These are phyloP conservation scores for Leptopilina syphax DNA, from an alignment of 2,888 invertebrate genomes.

Conservation along the genomic window DNA sequence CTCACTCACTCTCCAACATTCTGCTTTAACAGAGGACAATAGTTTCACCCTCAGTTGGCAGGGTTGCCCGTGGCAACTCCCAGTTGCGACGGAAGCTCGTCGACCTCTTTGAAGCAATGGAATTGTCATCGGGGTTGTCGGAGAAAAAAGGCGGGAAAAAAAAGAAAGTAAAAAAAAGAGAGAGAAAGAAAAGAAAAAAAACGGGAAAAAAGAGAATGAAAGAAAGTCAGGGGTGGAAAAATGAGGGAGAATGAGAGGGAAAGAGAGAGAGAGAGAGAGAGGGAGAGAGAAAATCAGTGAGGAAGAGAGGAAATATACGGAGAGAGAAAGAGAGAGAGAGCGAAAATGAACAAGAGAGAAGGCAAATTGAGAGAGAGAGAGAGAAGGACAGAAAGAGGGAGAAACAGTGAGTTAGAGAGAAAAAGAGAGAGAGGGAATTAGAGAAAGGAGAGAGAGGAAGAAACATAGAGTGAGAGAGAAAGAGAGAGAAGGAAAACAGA, in stretches of 20 bases:
- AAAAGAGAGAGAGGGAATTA: slow-evolving; percentile 49
- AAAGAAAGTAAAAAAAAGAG: slow-evolving; percentile 44
- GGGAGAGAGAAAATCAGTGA: slow-evolving; percentile 10
- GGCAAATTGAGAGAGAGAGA: background rate
- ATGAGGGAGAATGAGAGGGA: slow-evolving; percentile 57
- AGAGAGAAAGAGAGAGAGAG: slow-evolving; percentile 40
- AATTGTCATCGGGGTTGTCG: slow-evolving; percentile 67
- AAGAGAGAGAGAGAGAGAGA: slow-evolving; percentile 11
- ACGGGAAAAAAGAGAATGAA: slow-evolving; percentile 40
- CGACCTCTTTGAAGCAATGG: slow-evolving; percentile 65
- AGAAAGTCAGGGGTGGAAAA: slow-evolving; percentile 36
- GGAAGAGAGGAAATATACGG: slow-evolving; percentile 11
- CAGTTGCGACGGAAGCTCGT: slow-evolving; percentile 62
- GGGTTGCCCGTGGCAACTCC: slow-evolving; percentile 76
- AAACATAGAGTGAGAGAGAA: slow-evolving; percentile 35
- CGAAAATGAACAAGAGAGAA: slow-evolving; percentile 31
- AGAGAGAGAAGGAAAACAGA: slow-evolving; percentile 14
- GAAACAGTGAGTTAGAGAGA: slow-evolving; percentile 40
- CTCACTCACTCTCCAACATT: slow-evolving; percentile 40
- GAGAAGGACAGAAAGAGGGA: slow-evolving; percentile 31
- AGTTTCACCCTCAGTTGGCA: slow-evolving; percentile 67
- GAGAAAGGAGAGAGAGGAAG: slow-evolving; percentile 34
- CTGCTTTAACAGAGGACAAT: slow-evolving; percentile 64
- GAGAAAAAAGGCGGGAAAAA: slow-evolving; percentile 47
- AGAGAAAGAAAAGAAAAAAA: slow-evolving; percentile 20